Evolutionary conservation across 2,888 invertebrate species (phyloP), one percentile per base, ranked within the genome.

Genomic region (Bimastos eiseni): DNA sequence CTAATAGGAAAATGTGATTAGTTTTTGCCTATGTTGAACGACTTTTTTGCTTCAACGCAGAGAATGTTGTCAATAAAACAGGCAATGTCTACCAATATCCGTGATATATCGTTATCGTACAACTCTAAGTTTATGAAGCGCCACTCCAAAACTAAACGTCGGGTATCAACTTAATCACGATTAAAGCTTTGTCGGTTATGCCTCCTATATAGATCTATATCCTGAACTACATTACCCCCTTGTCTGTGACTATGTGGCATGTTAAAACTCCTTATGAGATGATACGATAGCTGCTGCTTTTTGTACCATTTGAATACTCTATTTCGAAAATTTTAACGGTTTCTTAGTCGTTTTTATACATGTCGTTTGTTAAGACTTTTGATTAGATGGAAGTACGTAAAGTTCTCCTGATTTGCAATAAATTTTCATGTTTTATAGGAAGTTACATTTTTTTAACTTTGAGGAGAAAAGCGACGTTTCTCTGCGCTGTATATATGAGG

Each of bases 291-390:
- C 17, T 70, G 70, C n/a, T 70, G 70, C 70, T n/a, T 70, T 70
- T 70, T 70, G 30, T 70, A 70, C 30, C 30, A n/a, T 70, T 70
- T 70, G 30, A 8, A n/a, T 70, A 70, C 70, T 70, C 70, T 6
- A n/a, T n/a, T 70, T 30, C 70, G n/a, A n/a, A 17, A 30, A 70
- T n/a, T 30, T 30, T 70, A n/a, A 70, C 70, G 8, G 70, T 70
- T 70, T 70, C 70, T n/a, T n/a, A n/a, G 70, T n/a, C 70, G 70
- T 70, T 70, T 70, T 70, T 70, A n/a, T 70, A n/a, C n/a, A n/a
- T 13, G 30, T 70, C 30, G 70, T 70, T 70, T 70, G 70, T 70
- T 70, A 70, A 70, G 70, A 70, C n/a, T 70, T 70, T 70, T n/a
- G 5, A 70, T 70, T 70, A 70, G n/a, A 70, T 30, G 30, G 30